These are phyloP conservation scores for Monoplex corrugatus DNA, from an alignment of 2,888 invertebrate genomes.

Conservation along the genomic window DNA sequence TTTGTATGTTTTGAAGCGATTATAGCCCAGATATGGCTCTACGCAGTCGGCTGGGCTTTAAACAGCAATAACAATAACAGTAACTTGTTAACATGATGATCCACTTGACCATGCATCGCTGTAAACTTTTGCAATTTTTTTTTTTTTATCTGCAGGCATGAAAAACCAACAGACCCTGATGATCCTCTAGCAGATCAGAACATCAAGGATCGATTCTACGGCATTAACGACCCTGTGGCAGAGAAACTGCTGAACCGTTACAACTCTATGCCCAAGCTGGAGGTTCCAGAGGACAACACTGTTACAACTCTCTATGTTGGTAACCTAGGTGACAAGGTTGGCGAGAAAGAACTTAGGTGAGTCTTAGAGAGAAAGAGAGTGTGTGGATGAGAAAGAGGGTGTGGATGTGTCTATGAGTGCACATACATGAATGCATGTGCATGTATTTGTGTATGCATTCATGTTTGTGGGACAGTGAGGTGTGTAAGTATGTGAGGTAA, in stretches of 20 bases:
- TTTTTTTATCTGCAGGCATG: constrained; percentile 85
- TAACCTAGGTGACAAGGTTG: constrained; percentile 91
- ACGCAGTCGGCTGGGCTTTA: no score
- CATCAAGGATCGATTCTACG: constrained; percentile 92
- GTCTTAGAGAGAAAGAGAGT: constrained; percentile 35
- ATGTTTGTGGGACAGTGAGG: neutral
- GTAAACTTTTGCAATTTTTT: no score
- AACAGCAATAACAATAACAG: no score
- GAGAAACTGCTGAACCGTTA: constrained; percentile 95
- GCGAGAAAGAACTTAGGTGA: constrained; percentile 91
- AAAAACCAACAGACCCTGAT: constrained; percentile 98
- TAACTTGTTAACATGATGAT: no score
- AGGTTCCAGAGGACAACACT: constrained; percentile 96
- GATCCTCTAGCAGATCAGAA: constrained; percentile 98
- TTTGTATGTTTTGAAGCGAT: no score
- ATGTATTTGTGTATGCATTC: no score
- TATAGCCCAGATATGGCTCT: no score
- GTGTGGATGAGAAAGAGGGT: neutral
- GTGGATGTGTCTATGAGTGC: neutral
- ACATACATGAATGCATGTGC: no score
- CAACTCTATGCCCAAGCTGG: constrained; percentile 95
- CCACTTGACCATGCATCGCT: no score
- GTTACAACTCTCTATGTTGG: constrained; percentile 99
- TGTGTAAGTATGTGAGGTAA: neutral
- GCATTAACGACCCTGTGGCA: constrained; percentile 97